A percentile compares a stretch with the other conserved stretches of the same genome.
phyloP scores from a whole-genome alignment of 2,113 vertebrate species.

The Turdus rufiventris region DNA sequence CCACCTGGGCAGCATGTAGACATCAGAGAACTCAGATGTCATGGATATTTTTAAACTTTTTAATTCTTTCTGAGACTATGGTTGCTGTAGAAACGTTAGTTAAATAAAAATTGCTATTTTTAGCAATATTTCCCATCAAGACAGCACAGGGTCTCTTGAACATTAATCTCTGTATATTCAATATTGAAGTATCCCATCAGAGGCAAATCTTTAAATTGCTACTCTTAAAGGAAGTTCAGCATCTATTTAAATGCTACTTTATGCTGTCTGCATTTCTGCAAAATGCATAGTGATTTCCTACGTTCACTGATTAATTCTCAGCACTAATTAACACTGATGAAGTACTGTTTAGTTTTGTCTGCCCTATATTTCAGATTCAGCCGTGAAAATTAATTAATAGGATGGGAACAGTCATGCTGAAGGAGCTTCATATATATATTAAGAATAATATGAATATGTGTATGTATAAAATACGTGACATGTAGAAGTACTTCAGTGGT shows the following conservation, averaged over 20 bases:
- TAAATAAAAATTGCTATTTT: conserved; percentile 13
- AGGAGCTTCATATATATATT: not conserved
- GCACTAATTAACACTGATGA: conserved; percentile 15
- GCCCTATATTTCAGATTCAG: conserved; percentile 9
- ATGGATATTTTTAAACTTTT: not conserved
- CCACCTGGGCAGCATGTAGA: not conserved
- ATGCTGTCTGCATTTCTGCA: not conserved
- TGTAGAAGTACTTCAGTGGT: not conserved
- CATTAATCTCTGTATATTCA: conserved; percentile 8
- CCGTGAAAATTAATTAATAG: conserved; percentile 9
- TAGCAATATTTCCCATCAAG: not conserved
- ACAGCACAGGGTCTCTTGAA: not conserved
- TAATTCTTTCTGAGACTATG: not conserved
- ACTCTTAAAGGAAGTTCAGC: not conserved
- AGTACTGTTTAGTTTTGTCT: conserved; percentile 23
- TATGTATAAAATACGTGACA: not conserved
- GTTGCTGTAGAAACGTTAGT: not conserved
- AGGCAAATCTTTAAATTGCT: conserved; percentile 26
- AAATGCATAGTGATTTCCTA: conserved; percentile 6
- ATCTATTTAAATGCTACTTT: conserved; percentile 7
- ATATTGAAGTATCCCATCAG: conserved; percentile 13
- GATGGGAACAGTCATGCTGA: not conserved
- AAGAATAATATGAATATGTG: not conserved
- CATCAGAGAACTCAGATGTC: not conserved
- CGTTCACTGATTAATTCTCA: conserved; percentile 3